Conservation (phyloP, 2,888 invertebrate species). For the Nysson spinosus region DNA sequence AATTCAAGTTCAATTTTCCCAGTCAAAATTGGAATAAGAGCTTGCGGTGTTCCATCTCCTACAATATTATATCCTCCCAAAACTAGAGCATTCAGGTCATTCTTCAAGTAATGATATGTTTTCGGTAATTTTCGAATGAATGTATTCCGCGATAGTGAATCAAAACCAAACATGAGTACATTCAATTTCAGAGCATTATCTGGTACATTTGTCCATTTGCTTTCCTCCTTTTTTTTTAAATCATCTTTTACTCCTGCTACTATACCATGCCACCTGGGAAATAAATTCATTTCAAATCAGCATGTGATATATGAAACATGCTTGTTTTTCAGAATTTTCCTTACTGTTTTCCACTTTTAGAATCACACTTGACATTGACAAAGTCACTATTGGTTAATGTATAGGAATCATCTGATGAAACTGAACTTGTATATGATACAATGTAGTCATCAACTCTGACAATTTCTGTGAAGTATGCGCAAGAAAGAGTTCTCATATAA, state of each 20-base stretch:
- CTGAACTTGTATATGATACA: constrained; percentile 79
- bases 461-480: constrained; percentile 80
- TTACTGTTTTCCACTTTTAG: constrained; percentile 77
- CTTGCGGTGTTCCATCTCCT: constrained; percentile 92
- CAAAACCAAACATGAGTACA: constrained; percentile 91
- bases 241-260: constrained; percentile 82
- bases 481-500: no score
- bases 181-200: constrained; percentile 80
- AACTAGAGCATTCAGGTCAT: constrained; percentile 81
- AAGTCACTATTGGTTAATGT: constrained; percentile 84
- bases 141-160: constrained; percentile 91
- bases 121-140: constrained; percentile 88
- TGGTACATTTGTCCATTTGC: constrained; percentile 79
- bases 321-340: constrained; percentile 56
- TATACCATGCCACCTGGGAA: constrained; percentile 83
- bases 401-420: constrained; percentile 81
- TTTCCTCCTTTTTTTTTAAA: constrained; percentile 75
- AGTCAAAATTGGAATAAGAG: constrained; percentile 91
- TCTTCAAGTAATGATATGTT: constrained; percentile 84
- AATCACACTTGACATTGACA: constrained; percentile 83
- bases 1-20: constrained; percentile 91
- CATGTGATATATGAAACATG: not conserved
- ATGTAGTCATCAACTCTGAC: constrained; percentile 83
- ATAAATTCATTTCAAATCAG: no score
- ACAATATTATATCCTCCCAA: constrained; percentile 90